Base-by-base conservation (phyloP, 2,888 invertebrate genomes). In the Agriopis marginaria region DNA sequence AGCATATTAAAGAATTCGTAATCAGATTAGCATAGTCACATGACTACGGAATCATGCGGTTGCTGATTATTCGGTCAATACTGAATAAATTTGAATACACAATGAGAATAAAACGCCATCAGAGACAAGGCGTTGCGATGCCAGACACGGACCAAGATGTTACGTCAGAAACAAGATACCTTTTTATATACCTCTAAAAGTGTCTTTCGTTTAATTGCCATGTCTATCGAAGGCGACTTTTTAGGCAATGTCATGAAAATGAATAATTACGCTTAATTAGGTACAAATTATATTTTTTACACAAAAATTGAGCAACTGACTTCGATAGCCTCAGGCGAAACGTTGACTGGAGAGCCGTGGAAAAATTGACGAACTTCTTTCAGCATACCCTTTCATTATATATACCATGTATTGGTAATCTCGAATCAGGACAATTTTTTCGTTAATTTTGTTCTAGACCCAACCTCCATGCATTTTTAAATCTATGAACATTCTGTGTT, bases 41-140 rank as follows among this genome's bases (percentile, higher is more conserved):
- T 61, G 73, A 67, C 68, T 67, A 67, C 66, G 64, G 69, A 53
- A 39, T 76, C 70, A 45, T 70, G 66, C 72, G 63, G 59, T 47
- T 32, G 76, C 76, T 71, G 68, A 6, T n/a, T 62, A 62, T 54
- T 62, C 62, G 62, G 62, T 53, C 62, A 62, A 45, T 62, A 62
- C 62, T 45, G 62, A 53, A 62, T 62, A 51, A 62, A 62, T 62
- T 62, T 62, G 32, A 62, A 62, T 62, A 62, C 7, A n/a, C 1
- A 45, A 53, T 62, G 23, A 45, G 62, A 45, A 62, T 53, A 62
- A 53, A 62, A 44, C 17, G 53, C 51, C 62, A 40, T 10, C 39
- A 11, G 59, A 62, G 53, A 62, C 23, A 12, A 45, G 51, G 14
- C 23, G 44, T 53, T 53, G 62, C 62, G 62, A 62, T 44, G 62